Percentiles rank a stretch among this genome's conserved stretches.
These are phyloP conservation scores for Crypturellus undulatus DNA, from an alignment of 2,113 vertebrate genomes.

Conservation along the genomic window DNA sequence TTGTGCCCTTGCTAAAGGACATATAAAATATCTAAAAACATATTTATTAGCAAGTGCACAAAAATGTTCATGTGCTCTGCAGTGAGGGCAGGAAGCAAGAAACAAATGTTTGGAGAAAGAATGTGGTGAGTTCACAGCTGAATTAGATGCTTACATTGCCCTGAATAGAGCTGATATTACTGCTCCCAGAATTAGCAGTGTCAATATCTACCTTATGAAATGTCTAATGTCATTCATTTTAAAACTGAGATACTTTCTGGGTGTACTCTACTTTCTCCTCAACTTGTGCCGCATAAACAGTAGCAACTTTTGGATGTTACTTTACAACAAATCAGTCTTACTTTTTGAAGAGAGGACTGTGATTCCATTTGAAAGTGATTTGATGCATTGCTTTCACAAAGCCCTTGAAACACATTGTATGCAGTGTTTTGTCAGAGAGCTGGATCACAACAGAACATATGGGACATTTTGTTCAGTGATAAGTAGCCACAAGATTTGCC, in stretches of 20 bases:
- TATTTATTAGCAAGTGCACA: neutral
- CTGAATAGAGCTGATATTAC: neutral
- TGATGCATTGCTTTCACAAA: neutral
- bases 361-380: neutral
- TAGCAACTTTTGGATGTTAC: neutral
- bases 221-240: neutral
- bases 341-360: neutral
- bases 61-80: neutral
- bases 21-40: neutral
- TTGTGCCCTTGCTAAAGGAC: too few relatives aligned
- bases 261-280: neutral
- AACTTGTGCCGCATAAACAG: neutral
- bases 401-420: neutral
- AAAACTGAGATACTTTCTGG: neutral
- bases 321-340: neutral
- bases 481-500: neutral
- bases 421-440: neutral
- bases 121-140: neutral
- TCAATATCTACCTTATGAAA: neutral
- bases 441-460: neutral
- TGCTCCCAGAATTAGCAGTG: neutral
- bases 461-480: neutral
- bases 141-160: neutral
- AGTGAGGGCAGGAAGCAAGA: neutral
- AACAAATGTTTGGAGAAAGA: neutral